Evolutionary conservation across 1,140 invertebrate genomes (phyloP).

Genomic region (Trialeurodes vaporariorum): DNA sequence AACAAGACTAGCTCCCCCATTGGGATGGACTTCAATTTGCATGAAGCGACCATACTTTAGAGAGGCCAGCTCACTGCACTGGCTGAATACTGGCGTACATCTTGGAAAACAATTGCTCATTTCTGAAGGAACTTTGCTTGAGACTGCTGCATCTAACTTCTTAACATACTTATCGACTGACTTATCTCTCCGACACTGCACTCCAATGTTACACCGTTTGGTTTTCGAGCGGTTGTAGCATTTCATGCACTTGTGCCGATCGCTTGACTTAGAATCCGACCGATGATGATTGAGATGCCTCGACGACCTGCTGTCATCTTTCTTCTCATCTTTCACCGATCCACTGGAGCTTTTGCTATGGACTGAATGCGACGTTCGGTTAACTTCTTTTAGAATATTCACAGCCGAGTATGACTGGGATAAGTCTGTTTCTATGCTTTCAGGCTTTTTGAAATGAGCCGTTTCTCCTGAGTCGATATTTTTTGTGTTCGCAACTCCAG

Average conservation of each 20-base stretch:
- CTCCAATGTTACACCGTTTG: slow-evolving; percentile 45
- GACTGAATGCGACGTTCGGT: not conserved
- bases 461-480: too few species aligned
- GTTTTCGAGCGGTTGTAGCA: slow-evolving; percentile 48
- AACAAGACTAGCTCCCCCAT: slow-evolving; percentile 87
- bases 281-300: not conserved
- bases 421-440: not conserved
- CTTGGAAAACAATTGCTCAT: slow-evolving; percentile 35
- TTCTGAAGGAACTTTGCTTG: slow-evolving; percentile 29
- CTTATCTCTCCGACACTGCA: slow-evolving; percentile 44
- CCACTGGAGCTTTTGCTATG: not conserved
- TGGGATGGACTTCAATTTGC: slow-evolving; percentile 82
- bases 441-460: not conserved
- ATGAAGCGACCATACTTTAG: slow-evolving; percentile 63
- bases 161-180: slow-evolving; percentile 27
- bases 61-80: slow-evolving; percentile 37
- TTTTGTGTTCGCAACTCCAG: not conserved
- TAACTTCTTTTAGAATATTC: not conserved
- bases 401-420: not conserved
- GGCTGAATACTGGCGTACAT: slow-evolving; percentile 31
- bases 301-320: too few species aligned
- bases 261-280: slow-evolving; percentile 4
- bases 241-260: slow-evolving; percentile 38
- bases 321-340: too few species aligned
- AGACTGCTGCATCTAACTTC: slow-evolving; percentile 17